Percentiles rank a stretch among this genome's conserved stretches.
These are phyloP conservation scores for Trichomalopsis sarcophagae DNA, from an alignment of 1,140 invertebrate genomes.

Conservation along the genomic window DNA sequence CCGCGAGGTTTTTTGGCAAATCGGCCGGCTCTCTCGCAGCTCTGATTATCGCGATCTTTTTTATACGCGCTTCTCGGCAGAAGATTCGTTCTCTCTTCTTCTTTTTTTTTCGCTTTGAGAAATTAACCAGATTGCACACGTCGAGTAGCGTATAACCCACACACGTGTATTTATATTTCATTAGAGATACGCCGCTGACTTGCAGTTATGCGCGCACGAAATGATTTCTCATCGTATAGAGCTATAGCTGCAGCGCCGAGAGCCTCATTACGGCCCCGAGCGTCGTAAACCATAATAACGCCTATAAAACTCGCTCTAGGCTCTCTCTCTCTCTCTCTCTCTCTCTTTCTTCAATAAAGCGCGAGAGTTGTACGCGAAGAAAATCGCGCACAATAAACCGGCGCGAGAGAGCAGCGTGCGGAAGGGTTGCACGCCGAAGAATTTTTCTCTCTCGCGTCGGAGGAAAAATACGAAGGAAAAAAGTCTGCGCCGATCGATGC, in stretches of 20 bases:
- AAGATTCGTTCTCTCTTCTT: too few species aligned
- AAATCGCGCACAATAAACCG: background rate
- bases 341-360: constrained; percentile 51
- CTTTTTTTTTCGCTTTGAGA: too few species aligned
- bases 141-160: too few species aligned
- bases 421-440: background rate
- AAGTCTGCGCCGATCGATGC: background rate
- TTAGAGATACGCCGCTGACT: background rate
- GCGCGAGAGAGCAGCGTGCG: background rate
- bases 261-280: background rate
- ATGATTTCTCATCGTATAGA: background rate
- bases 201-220: background rate
- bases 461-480: background rate
- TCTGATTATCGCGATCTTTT: background rate
- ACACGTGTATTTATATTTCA: too few species aligned
- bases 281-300: constrained; percentile 12
- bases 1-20: background rate
- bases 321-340: too few species aligned
- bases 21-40: background rate
- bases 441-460: background rate
- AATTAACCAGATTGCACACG: too few species aligned
- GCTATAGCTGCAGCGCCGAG: background rate
- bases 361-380: background rate
- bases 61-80: background rate
- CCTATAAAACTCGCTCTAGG: background rate